Evolutionary conservation across 2,888 invertebrate species (phyloP).

Genomic region (Byasa hedistus): DNA sequence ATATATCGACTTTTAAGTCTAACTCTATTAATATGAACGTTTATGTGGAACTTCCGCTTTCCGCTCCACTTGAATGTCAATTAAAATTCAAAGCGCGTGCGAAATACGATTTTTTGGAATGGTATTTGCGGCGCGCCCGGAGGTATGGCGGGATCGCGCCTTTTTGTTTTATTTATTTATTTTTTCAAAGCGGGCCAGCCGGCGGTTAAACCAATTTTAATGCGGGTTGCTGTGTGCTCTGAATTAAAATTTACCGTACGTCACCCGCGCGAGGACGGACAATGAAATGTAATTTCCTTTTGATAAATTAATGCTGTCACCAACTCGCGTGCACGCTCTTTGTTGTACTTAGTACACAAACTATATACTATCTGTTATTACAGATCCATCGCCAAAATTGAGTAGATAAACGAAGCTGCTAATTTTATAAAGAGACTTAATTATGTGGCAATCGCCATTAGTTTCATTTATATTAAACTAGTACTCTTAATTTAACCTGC

Average conservation of each 20-base stretch:
- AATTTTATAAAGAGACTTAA: no score
- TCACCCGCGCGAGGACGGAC: slow-evolving; percentile 58
- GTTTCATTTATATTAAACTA: no score
- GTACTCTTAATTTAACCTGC: no score
- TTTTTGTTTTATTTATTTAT: slow-evolving; percentile 72
- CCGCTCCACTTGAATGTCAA: slow-evolving; percentile 71
- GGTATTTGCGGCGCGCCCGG: slow-evolving; percentile 77
- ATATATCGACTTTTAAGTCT: no score
- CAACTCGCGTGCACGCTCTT: slow-evolving; percentile 24
- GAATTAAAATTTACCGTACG: slow-evolving; percentile 72
- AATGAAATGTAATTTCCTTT: slow-evolving; percentile 75
- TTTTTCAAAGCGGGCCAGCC: slow-evolving; percentile 76
- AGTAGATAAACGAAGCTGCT: no score
- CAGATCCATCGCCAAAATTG: no score
- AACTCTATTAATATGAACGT: slow-evolving; percentile 50
- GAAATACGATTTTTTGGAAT: slow-evolving; percentile 79
- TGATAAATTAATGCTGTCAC: slow-evolving; percentile 42
- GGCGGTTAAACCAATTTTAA: slow-evolving; percentile 79
- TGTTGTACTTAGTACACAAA: slow-evolving; percentile 23
- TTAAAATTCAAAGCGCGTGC: slow-evolving; percentile 81
- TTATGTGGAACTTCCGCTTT: slow-evolving; percentile 49
- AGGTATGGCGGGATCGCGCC: slow-evolving; percentile 77
- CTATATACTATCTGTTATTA: no score
- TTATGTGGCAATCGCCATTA: no score
- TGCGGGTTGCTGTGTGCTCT: slow-evolving; percentile 76